Evolutionary conservation across 2,888 invertebrate genomes (phyloP), one percentile per base, ranked within the genome.

Genomic region (Spilarctia lutea): DNA sequence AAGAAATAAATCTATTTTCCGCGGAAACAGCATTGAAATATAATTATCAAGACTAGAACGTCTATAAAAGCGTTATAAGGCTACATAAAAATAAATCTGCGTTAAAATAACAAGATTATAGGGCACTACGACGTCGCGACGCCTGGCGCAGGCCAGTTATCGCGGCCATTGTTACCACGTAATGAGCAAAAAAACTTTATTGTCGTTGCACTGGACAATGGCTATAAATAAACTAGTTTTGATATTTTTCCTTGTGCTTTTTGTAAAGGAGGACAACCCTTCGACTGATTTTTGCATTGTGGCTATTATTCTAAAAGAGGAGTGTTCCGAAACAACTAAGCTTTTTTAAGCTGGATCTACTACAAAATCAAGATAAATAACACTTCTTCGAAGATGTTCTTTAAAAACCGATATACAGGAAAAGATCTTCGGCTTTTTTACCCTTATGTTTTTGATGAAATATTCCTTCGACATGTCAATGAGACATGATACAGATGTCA

Each of bases 121-220:
- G 77, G 75, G 80, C 79, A 81, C 69, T 83, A 82, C 60, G 48
- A 73, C 60, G 77, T 78, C 70, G 80, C 48, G 48, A 73, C 60
- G 75, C 79, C 70, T 78, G 73, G 63, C 79, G 79, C 79, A 83
- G 65, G 39, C 84, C 89, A 86, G 90, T 90, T 89, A 86, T 83
- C 84, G 81, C 85, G 33, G 80, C 86, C 87, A 87, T 91, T 91
- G 91, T 91, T 85, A 85, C 73, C 76, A 81, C 79, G 84, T 90
- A 91, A 91, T 89, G 88, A 87, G 87, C 87, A 89, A 91, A 91
- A 89, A 86, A 83, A 76, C 71, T 75, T 77, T 77, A 78, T 76
- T 79, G 75, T 77, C 86, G 78, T 72, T 75, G 80, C 84, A 81
- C 81, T 86, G 83, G 85, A 86, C 90, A 88, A 86, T 87, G 88